These are phyloP conservation scores for Theocolax elegans DNA, from an alignment of 1,140 invertebrate species.

Conservation along the genomic window DNA sequence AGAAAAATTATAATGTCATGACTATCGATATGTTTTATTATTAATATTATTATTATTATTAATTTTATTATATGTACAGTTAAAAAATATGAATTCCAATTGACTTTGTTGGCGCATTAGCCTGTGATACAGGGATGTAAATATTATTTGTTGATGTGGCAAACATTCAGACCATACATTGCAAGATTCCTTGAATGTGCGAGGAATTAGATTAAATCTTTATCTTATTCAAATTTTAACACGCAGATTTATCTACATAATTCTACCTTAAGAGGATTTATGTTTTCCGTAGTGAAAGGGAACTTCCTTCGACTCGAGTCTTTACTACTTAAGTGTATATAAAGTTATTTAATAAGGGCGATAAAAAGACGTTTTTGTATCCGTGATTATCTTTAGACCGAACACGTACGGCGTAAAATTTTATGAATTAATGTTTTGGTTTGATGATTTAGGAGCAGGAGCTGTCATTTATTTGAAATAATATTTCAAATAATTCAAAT, in stretches of 20 bases:
- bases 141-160: slow-evolving; percentile 46
- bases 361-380: slow-evolving; percentile 36
- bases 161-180: slow-evolving; percentile 33
- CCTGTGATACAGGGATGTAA: slow-evolving; percentile 46
- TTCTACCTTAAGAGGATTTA: slow-evolving; percentile 11
- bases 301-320: slow-evolving; percentile 17
- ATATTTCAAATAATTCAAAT: no score
- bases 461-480: no score
- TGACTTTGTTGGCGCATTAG: slow-evolving; percentile 38
- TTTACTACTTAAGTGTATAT: slow-evolving; percentile 35
- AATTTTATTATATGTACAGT: no score
- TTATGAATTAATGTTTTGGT: no score
- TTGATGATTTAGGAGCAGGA: no score
- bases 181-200: slow-evolving; percentile 38
- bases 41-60: no score
- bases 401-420: no score
- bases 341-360: slow-evolving; percentile 27
- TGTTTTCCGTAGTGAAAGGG: neutral
- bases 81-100: slow-evolving; percentile 14
- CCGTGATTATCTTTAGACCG: slow-evolving; percentile 2
- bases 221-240: slow-evolving; percentile 26
- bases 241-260: slow-evolving; percentile 24
- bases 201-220: slow-evolving; percentile 38
- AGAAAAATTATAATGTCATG: slow-evolving; percentile 20
- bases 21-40: slow-evolving; percentile 6